These are phyloP conservation scores for Heteractis magnifica DNA, from an alignment of 92 coral and sea anemone genomes.

Conservation along the genomic window DNA sequence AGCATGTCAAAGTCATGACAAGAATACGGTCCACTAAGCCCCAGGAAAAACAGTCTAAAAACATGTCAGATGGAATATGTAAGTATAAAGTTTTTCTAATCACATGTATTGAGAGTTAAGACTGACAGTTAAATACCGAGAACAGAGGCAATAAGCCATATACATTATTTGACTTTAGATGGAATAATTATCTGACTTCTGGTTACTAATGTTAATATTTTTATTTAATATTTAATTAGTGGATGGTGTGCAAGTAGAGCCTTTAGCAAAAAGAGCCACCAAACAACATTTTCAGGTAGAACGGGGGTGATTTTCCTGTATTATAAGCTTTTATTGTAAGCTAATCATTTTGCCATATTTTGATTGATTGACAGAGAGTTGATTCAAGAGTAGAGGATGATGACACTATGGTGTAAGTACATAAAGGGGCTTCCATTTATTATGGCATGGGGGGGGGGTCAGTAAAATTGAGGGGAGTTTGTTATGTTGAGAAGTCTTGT, in stretches of 20 bases:
- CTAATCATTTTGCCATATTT: not conserved
- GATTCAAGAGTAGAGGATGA: slow-evolving; percentile 9
- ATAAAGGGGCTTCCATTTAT: no score
- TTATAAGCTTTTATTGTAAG: not conserved
- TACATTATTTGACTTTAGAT: no score
- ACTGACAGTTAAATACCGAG: no score
- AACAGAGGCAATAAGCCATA: no score
- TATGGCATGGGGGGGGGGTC: no score
- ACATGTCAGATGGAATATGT: slow-evolving; percentile 73
- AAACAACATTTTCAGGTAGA: slow-evolving; percentile 58
- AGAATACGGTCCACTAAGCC: slow-evolving; percentile 85
- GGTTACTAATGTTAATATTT: no score
- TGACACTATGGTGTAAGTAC: slow-evolving; percentile 27
- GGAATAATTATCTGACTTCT: no score
- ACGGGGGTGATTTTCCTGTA: not conserved
- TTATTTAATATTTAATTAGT: slow-evolving; percentile 37
- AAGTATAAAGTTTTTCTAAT: slow-evolving; percentile 33
- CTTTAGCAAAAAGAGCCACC: slow-evolving; percentile 85
- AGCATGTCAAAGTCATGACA: slow-evolving; percentile 83
- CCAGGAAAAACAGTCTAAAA: slow-evolving; percentile 57
- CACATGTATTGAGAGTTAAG: no score
- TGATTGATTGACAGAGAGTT: not conserved
- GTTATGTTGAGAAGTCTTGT: no score
- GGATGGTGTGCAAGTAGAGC: slow-evolving; percentile 85
- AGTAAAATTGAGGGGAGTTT: no score